Base-by-base conservation (phyloP, 92 coral and sea anemone genomes). In the Bergia sp. region DNA sequence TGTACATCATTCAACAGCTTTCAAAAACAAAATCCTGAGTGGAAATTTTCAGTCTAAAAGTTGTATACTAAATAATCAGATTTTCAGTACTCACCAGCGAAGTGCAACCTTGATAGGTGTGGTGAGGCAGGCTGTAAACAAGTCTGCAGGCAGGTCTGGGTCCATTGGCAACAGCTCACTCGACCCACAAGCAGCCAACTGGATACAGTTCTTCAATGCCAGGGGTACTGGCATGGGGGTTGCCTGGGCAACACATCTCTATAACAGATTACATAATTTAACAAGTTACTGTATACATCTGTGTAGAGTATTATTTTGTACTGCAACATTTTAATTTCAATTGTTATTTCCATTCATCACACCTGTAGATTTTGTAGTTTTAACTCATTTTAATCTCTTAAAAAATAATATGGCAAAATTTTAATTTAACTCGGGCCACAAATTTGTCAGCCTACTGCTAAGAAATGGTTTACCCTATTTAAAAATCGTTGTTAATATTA, bases 91-190 rank as follows among this genome's bases (percentile, higher is more conserved):
- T 92, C 80, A 96, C 99, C 99, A 96, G 73, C 92, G 92, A 69
- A 96, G 85, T 42, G 99, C 99, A 77, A 95, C 96, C 90, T 96
- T 96, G 74, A 96, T 96, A 1, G 99, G 99, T 47, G 99, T 96
- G 61, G 97, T 96, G 57, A 96, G 86, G 61, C 99, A 96, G 73
- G 99, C 84, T 5, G 99, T 96, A 44, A 96, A 96, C 39, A 96
- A 80, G 88, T 96, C 99, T 0, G 99, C 99, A 36, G 99, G 99
- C 11, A 96, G 93, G 71, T 96, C 99, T 67, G 99, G 99, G 82
- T 96, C 95, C 99, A 96, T 96, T 71, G 99, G 99, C 8, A 96
- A 86, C 38, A 96, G 85, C 82, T 96, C 98, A 82, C 87, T 88
- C 8, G 97, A 92, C 72, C 91, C 91, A 81, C 99, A 96, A 6